Conservation (phyloP, 92 coral and sea anemone species). For the Siderastrea siderea region DNA sequence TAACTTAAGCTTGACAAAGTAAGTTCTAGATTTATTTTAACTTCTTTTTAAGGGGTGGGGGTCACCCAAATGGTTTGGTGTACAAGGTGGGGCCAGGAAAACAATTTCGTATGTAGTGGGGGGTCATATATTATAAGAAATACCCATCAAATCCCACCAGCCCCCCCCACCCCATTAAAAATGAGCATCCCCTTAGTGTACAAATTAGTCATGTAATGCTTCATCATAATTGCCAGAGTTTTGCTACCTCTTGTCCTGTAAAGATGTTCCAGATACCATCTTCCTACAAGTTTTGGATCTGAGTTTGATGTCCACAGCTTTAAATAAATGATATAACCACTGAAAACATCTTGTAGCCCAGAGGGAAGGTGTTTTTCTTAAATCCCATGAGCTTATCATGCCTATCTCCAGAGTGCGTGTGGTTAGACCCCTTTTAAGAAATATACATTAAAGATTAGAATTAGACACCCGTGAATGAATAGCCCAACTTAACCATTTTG, state of each 20-base stretch:
- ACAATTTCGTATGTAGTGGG: too few relatives aligned
- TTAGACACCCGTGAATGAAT: not conserved
- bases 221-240: not conserved
- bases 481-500: not conserved
- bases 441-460: too few relatives aligned
- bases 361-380: conserved; percentile 63
- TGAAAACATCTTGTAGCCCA: conserved; percentile 78
- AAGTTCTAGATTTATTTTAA: too few relatives aligned
- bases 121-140: too few relatives aligned
- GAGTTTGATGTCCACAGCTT: conserved; percentile 71
- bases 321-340: conserved; percentile 49
- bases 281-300: conserved; percentile 67
- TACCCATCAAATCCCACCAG: too few relatives aligned
- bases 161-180: too few relatives aligned
- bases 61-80: too few relatives aligned
- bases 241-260: conserved; percentile 33
- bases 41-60: too few relatives aligned
- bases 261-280: conserved; percentile 70
- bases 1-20: too few relatives aligned
- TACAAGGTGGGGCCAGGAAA: too few relatives aligned
- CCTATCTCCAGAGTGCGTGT: conserved; percentile 50
- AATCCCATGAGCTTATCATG: not conserved
- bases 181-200: too few relatives aligned
- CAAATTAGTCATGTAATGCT: not conserved
- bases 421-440: conserved; percentile 62